These are phyloP conservation scores for Litocranius walleri DNA, from an alignment of 2,113 vertebrate species.

Conservation along the genomic window DNA sequence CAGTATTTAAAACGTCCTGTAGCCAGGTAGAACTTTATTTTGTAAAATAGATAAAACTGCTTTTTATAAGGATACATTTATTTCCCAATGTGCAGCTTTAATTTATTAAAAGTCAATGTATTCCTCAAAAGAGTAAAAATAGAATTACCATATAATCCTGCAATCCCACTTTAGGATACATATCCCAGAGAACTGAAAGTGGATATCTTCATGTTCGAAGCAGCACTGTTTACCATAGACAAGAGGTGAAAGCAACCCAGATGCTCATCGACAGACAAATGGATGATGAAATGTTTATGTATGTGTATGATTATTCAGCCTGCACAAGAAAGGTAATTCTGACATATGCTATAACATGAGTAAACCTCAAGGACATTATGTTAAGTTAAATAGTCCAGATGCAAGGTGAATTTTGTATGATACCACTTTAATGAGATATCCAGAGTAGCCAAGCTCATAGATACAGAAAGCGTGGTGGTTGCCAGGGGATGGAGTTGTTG, in stretches of 20 bases:
- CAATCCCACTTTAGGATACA: background rate
- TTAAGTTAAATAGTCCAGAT: background rate
- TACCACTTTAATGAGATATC: background rate
- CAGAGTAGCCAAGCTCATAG: background rate
- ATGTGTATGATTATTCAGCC: background rate
- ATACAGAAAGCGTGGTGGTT: background rate
- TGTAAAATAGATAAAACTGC: background rate
- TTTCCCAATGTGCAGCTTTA: background rate
- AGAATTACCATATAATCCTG: background rate
- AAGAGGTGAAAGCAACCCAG: background rate
- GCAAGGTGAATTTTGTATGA: background rate
- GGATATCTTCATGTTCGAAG: background rate
- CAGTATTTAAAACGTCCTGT: background rate
- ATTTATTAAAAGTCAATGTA: background rate
- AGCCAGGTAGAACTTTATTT: background rate
- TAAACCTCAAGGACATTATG: background rate
- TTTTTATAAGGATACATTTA: background rate
- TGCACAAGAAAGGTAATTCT: background rate
- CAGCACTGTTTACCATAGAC: background rate
- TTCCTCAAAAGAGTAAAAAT: background rate
- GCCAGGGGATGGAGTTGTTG: background rate
- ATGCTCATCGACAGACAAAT: background rate
- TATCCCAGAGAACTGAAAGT: background rate
- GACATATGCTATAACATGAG: background rate
- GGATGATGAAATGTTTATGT: background rate